These are phyloP conservation scores for Clarias pachynema DNA, from an alignment of 2,797 vertebrate species.

Conservation along the genomic window DNA sequence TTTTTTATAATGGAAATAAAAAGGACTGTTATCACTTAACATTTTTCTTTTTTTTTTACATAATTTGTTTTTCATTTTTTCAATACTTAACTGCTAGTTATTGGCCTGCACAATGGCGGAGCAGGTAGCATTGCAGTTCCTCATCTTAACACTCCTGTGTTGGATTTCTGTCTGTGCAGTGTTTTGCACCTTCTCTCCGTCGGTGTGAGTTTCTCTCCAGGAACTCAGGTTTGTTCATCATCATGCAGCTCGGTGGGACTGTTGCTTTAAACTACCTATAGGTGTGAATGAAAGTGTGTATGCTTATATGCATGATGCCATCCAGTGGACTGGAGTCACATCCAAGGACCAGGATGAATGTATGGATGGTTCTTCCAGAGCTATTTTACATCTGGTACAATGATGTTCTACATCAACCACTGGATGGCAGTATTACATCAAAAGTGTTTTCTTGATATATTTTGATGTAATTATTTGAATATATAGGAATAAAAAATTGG, in stretches of 20 bases:
- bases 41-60: background rate
- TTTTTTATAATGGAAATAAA: background rate
- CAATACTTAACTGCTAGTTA: background rate
- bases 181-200: background rate
- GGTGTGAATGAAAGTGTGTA: background rate
- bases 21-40: too few relatives aligned
- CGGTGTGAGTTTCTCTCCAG: background rate
- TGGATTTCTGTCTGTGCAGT: background rate
- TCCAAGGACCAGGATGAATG: background rate
- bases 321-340: background rate
- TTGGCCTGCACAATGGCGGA: background rate
- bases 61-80: background rate
- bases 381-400: background rate
- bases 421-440: background rate
- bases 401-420: background rate
- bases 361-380: background rate
- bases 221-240: background rate
- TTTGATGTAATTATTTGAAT: background rate
- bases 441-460: background rate
- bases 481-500: background rate
- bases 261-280: background rate
- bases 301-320: background rate
- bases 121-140: background rate
- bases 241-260: background rate
- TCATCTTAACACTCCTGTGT: background rate